Evolutionary conservation across 1,140 invertebrate species (phyloP).

Genomic region (Bombus fervidus): DNA sequence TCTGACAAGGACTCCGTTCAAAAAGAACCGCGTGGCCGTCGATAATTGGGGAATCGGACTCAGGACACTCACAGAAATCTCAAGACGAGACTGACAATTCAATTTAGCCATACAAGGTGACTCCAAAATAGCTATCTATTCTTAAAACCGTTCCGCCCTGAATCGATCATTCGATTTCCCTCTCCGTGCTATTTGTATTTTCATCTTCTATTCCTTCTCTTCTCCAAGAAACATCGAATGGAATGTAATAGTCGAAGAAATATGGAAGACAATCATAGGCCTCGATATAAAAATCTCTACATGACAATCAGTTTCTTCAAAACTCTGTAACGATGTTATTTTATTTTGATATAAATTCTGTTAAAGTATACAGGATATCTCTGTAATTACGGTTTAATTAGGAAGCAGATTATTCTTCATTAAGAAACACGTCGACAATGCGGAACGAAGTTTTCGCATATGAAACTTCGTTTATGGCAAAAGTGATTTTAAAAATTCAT

Average conservation of each 20-base stretch:
- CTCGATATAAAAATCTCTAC: background rate
- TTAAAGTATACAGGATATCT: too few relatives aligned
- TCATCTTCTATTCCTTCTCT: background rate
- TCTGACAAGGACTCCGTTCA: background rate
- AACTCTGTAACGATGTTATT: too few relatives aligned
- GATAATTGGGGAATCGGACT: conserved; percentile 6
- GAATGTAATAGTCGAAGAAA: background rate
- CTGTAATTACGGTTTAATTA: too few relatives aligned
- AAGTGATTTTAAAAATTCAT: background rate
- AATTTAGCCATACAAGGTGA: conserved; percentile 18
- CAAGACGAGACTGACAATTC: conserved; percentile 3
- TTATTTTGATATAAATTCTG: too few relatives aligned
- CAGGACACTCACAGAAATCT: background rate
- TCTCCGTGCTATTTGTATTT: background rate
- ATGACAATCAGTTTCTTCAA: background rate
- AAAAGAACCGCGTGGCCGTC: background rate
- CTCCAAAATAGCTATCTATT: conserved; percentile 10
- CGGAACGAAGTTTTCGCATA: too few relatives aligned
- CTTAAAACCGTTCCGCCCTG: conserved; percentile 3
- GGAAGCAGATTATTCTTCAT: too few relatives aligned
- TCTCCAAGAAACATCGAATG: background rate
- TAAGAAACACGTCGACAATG: too few relatives aligned
- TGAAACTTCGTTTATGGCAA: too few relatives aligned
- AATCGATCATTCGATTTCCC: background rate
- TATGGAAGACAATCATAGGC: background rate